A percentile compares a stretch with the other conserved stretches of the same genome.
Conservation (phyloP, 1,140 invertebrate species). For the Bombus balteatus region DNA sequence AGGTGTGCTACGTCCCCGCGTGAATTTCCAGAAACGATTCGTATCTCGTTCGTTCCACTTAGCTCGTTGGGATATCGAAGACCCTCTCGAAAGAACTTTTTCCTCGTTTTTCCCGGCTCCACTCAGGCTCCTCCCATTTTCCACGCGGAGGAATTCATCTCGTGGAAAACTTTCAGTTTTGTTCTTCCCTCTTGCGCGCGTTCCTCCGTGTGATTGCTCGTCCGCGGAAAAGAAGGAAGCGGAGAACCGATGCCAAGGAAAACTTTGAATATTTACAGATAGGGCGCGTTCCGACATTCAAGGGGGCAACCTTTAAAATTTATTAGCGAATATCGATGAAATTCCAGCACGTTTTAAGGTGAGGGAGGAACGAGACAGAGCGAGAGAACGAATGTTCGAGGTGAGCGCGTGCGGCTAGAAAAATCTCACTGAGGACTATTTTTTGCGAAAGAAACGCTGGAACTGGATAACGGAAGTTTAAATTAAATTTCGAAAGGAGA, state of each 20-base stretch:
- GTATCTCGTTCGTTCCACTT: constrained; percentile 16
- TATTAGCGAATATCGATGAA: constrained; percentile 71
- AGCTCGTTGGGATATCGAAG: constrained; percentile 35
- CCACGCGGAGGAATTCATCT: constrained; percentile 53
- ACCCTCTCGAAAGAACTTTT: constrained; percentile 32
- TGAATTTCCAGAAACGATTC: constrained; percentile 62
- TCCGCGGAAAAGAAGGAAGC: constrained; percentile 5
- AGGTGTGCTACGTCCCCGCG: not conserved
- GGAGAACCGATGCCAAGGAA: constrained; percentile 59
- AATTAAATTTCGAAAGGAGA: constrained; percentile 42
- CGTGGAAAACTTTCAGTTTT: constrained; percentile 56
- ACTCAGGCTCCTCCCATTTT: not conserved
- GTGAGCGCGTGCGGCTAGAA: constrained; percentile 28
- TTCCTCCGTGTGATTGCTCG: constrained; percentile 22
- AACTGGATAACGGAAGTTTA: constrained; percentile 20
- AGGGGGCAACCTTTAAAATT: constrained; percentile 61
- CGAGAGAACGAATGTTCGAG: not conserved
- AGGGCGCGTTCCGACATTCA: constrained; percentile 37
- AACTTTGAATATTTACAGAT: constrained; percentile 72
- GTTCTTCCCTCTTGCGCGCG: constrained; percentile 45
- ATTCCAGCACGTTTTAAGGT: constrained; percentile 55
- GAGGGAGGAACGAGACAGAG: not conserved
- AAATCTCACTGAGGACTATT: constrained; percentile 4
- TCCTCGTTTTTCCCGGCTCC: not conserved
- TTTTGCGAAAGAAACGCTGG: not conserved